These are phyloP conservation scores for Melopsittacus undulatus DNA, from an alignment of 2,797 vertebrate species.

Conservation along the genomic window DNA sequence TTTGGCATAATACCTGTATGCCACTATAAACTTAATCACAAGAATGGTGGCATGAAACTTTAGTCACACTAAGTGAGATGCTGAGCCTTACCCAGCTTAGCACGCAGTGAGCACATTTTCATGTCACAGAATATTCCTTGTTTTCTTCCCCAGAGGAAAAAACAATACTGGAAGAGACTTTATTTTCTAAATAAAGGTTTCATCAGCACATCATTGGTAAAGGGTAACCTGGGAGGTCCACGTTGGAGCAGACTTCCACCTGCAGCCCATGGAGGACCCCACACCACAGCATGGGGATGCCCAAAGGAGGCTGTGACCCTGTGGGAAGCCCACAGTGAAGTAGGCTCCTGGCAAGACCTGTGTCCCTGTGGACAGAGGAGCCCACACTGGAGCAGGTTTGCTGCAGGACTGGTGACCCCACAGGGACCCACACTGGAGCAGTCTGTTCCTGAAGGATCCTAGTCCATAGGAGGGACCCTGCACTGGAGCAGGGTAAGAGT, in stretches of 20 bases:
- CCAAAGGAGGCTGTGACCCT: neutral
- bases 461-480: neutral
- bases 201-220: neutral
- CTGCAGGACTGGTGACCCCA: neutral
- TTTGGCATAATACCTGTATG: too few relatives aligned
- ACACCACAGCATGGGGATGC: neutral
- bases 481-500: fast-evolving
- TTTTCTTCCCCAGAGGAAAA: neutral
- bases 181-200: neutral
- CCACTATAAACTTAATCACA: too few relatives aligned
- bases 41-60: fast-evolving
- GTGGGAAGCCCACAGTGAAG: fast-evolving
- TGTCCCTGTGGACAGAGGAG: fast-evolving
- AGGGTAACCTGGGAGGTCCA: neutral
- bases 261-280: neutral
- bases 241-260: neutral
- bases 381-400: neutral
- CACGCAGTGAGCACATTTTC: neutral
- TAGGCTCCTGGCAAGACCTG: neutral
- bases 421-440: neutral
- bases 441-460: neutral
- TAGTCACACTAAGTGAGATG: neutral
- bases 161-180: too few relatives aligned
- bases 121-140: neutral
- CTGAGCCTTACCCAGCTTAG: neutral